A percentile compares a stretch with the other conserved stretches of the same genome.
phyloP scores from a whole-genome alignment of 2,113 vertebrate genomes.

The Pseudorasbora parva region DNA sequence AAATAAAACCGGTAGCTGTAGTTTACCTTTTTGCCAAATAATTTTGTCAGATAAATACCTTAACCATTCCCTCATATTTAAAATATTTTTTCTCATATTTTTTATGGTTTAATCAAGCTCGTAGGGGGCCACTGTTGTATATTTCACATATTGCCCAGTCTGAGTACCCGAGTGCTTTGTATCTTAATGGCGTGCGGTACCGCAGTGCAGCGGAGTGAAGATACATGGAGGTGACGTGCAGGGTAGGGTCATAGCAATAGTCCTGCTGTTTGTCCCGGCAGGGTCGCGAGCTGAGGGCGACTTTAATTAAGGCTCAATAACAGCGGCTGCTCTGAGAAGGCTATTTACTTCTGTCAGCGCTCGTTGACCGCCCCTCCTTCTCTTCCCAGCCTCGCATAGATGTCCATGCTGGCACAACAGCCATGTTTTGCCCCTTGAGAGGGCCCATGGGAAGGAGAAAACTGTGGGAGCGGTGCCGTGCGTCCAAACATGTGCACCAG shows the following conservation, averaged over 20 bases:
- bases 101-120: no score
- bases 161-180: background rate
- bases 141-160: background rate
- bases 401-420: conserved; percentile 41
- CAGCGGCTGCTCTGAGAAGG: conserved; percentile 37
- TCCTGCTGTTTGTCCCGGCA: conserved; percentile 46
- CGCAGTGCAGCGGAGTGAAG: conserved; percentile 23
- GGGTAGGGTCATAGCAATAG: conserved; percentile 29
- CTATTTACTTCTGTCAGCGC: conserved; percentile 46
- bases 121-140: background rate
- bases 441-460: conserved; percentile 8
- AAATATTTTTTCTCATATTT: no score
- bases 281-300: conserved; percentile 44
- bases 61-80: no score
- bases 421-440: conserved; percentile 10
- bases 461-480: background rate
- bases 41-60: no score
- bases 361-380: background rate
- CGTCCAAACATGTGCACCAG: conserved; percentile 3
- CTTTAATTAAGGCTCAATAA: conserved; percentile 52
- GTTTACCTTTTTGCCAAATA: no score
- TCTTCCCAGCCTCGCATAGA: conserved; percentile 17
- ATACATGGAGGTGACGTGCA: background rate
- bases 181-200: background rate
- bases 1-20: no score